Conservation (phyloP, 1,140 invertebrate species). For the Zaprionus lachaisei region DNA sequence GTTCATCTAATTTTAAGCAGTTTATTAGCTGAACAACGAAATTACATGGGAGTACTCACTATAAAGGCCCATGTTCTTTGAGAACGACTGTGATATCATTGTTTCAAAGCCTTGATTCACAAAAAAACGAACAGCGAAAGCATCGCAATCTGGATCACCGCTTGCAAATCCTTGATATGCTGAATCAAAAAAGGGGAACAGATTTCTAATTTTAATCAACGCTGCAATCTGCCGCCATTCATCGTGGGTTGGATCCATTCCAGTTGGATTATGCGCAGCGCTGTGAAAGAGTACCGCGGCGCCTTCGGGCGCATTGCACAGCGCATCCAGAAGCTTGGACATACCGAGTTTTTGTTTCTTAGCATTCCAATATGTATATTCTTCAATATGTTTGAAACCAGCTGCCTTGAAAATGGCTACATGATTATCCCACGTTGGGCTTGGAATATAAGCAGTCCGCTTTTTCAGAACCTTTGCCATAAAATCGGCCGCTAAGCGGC, state of each 20-base stretch:
- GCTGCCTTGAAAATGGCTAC: conserved; percentile 95
- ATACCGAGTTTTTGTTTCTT: conserved; percentile 97
- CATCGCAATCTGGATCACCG: conserved; percentile 94
- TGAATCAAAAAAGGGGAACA: conserved; percentile 99
- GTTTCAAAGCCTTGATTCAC: conserved; percentile 95
- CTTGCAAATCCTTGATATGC: conserved; percentile 99
- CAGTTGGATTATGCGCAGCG: conserved; percentile 99
- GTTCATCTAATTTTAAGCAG: conserved; percentile 86
- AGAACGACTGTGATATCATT: conserved; percentile 96
- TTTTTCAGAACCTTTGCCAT: conserved; percentile 91
- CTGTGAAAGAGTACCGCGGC: conserved; percentile 97
- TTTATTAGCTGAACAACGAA: not conserved
- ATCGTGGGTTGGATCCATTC: conserved; percentile 95
- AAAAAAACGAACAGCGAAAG: conserved; percentile 94
- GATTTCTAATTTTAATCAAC: conserved; percentile 91
- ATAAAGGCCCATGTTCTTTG: conserved; percentile 98
- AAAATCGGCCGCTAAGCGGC: conserved; percentile 95
- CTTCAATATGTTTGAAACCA: conserved; percentile 91
- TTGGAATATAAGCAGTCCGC: conserved; percentile 93
- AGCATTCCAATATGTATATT: conserved; percentile 97
- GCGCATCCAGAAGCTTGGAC: conserved; percentile 63
- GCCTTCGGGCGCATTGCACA: conserved; percentile 94
- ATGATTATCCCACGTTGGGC: conserved; percentile 98
- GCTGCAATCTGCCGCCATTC: conserved; percentile 94
- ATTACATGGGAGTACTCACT: conserved; percentile 84